Evolutionary conservation across 2,888 invertebrate genomes (phyloP).

Genomic region (Ormyrus rosae): DNA sequence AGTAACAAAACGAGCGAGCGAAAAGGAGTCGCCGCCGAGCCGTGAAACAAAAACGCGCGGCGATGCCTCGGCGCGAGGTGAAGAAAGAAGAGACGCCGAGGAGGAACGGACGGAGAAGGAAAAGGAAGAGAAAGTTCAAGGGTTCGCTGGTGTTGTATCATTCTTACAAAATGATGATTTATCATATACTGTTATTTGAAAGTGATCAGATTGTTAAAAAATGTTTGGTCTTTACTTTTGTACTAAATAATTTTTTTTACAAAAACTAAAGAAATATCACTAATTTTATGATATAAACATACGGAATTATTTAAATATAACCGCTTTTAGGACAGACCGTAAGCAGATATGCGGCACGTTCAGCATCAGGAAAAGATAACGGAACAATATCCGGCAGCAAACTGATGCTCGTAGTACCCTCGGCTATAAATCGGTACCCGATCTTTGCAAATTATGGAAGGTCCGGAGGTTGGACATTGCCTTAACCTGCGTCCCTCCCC

Average conservation of each 20-base stretch:
- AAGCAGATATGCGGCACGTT: too few species aligned
- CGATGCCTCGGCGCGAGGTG: not conserved
- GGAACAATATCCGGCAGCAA: constrained; percentile 5
- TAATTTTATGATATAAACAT: too few species aligned
- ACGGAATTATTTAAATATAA: too few species aligned
- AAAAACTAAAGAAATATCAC: too few species aligned
- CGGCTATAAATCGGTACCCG: constrained; percentile 42
- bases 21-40: constrained; percentile 11
- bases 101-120: not conserved
- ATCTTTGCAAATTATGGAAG: constrained; percentile 45
- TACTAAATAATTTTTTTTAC: too few species aligned
- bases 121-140: not conserved
- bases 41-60: constrained; percentile 6
- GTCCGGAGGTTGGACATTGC: not conserved
- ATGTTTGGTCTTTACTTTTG: too few species aligned
- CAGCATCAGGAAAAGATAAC: too few species aligned
- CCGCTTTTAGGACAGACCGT: too few species aligned
- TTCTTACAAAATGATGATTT: too few species aligned
- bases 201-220: too few species aligned
- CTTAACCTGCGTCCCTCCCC: not conserved
- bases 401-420: not conserved
- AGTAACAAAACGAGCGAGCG: constrained; percentile 42
- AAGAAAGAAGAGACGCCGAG: not conserved
- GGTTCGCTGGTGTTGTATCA: too few species aligned
- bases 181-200: too few species aligned